Evolutionary conservation across 2,888 invertebrate genomes (phyloP), one percentile per base, ranked within the genome.

Genomic region (Lutraria lutraria): DNA sequence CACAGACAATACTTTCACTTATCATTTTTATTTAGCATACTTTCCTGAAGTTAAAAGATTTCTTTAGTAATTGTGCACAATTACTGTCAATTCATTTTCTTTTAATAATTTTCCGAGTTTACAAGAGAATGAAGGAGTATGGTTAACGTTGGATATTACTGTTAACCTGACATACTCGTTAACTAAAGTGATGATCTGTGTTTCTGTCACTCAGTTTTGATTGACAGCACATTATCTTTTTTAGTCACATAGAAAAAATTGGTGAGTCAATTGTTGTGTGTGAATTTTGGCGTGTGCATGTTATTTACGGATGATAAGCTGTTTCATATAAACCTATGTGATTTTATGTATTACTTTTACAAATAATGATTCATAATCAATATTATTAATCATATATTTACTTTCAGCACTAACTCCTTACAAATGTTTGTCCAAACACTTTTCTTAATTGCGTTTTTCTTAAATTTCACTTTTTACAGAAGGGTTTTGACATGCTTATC

Each of bases 401-500:
- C 3, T 76, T 76, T 76, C 76, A 76, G 76, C 15, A 6, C 25
- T 34, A n/a, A 76, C 8, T 34, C 12, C 31, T 21, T 81, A 52
- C n/a, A 16, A 19, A 81, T 34, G 43, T 76, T 76, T 34, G 19
- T 31, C 76, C 19, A 34, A 34, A 34, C 34, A n/a, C 76, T 82
- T 43, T 10, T 82, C 82, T 60, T 31, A 56, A 60, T 13, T 60
- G 12, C n/a, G 56, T 85, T 85, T 29, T 68, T 83, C 85, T 89
- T 89, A 63, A 88, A 90, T 86, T 90, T 85, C 31, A 81, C 34
- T 34, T 81, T 85, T 94, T 94, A 89, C 94, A 95, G 95, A 94
- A 94, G 89, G 94, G 95, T 88, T 95, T 95, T 94, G 94, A 94
- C 88, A 92, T 92, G 54, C 91, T 95, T 83, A 88, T 93, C 88